These are phyloP conservation scores for Macrotis lagotis DNA, from an alignment of 2,113 vertebrate species.

Conservation along the genomic window DNA sequence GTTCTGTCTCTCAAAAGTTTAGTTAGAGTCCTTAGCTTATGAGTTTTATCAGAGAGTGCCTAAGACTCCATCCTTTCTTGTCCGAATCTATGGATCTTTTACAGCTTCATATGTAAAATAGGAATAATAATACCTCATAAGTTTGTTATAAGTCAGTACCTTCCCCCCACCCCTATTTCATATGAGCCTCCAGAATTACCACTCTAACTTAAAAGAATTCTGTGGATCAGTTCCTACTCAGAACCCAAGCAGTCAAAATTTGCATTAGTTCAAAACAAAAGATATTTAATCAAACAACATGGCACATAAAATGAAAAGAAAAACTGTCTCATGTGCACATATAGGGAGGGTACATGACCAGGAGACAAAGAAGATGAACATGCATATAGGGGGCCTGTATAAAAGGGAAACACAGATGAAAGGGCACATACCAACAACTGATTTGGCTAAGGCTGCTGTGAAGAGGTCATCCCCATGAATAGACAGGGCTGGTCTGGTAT, in stretches of 20 bases:
- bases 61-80: no score
- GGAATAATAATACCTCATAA: neutral
- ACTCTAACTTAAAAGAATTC: neutral
- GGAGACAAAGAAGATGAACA: neutral
- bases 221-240: neutral
- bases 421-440: neutral
- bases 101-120: neutral
- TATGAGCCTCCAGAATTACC: neutral
- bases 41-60: no score
- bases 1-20: no score
- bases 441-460: neutral
- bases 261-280: neutral
- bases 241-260: neutral
- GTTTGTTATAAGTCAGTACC: neutral
- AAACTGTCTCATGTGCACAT: neutral
- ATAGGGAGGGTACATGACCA: neutral
- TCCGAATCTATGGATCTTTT: neutral
- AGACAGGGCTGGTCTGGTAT: neutral
- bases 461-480: neutral
- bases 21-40: no score
- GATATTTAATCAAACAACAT: neutral
- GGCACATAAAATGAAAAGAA: neutral
- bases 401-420: neutral
- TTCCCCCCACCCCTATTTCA: neutral
- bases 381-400: neutral